Evolutionary conservation across 2,797 vertebrate species (phyloP).

Genomic region (Hemibagrus guttatus): DNA sequence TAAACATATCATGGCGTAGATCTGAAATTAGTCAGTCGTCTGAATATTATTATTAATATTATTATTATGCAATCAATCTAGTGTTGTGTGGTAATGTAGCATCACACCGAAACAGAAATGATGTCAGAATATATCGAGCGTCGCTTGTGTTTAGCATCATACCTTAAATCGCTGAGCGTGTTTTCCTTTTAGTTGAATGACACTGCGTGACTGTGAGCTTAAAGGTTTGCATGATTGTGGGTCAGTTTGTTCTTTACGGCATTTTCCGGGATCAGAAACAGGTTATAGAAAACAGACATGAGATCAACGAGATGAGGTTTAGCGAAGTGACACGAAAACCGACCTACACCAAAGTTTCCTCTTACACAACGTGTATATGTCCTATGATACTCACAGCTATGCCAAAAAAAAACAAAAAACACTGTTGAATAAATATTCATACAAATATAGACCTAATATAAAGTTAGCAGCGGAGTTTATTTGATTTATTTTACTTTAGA

Average conservation of each 20-base stretch:
- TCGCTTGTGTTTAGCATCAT: conserved; percentile 18
- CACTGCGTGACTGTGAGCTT: background rate
- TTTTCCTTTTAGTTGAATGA: conserved; percentile 3
- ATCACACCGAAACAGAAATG: conserved; percentile 11
- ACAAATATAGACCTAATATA: background rate
- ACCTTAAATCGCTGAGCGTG: background rate
- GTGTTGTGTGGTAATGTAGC: conserved; percentile 14
- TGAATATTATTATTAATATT: background rate
- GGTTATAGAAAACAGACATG: background rate
- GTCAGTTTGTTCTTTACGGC: background rate
- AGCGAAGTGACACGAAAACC: too few species aligned
- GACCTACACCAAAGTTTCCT: conserved; percentile 21
- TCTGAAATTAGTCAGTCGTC: background rate
- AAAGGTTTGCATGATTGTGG: background rate
- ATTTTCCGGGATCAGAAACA: background rate
- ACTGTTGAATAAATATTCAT: background rate
- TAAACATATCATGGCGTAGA: conserved; percentile 23
- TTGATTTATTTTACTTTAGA: background rate
- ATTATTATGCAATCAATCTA: conserved; percentile 30
- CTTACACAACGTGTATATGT: background rate
- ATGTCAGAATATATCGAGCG: conserved; percentile 18
- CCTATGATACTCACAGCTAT: background rate
- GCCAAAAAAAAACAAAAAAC: background rate
- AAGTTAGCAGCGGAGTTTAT: background rate
- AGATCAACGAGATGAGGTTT: background rate